These are phyloP conservation scores for Meriones unguiculatus DNA, from an alignment of 2,113 vertebrate species.

Conservation along the genomic window DNA sequence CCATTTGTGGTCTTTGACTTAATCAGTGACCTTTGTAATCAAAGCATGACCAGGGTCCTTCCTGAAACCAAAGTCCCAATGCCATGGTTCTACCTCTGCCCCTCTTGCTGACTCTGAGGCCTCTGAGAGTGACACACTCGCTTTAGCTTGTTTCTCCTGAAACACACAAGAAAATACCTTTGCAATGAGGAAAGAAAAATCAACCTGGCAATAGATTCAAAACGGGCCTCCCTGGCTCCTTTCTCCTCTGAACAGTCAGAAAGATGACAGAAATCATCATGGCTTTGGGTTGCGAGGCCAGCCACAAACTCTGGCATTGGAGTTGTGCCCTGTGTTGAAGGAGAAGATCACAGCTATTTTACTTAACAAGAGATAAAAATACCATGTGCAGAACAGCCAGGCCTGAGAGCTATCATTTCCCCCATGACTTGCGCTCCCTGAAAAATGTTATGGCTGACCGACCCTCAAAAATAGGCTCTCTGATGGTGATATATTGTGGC, in stretches of 20 bases:
- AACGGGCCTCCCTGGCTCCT: not conserved
- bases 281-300: not conserved
- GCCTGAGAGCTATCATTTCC: slow-evolving; percentile 47
- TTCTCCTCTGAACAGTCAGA: not conserved
- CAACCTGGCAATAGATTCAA: not conserved
- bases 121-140: not conserved
- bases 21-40: slow-evolving; percentile 42
- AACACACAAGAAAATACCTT: slow-evolving; percentile 32
- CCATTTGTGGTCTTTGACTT: not conserved
- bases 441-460: slow-evolving; percentile 64
- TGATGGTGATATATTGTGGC: slow-evolving; percentile 64
- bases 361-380: slow-evolving; percentile 60
- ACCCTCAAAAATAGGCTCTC: slow-evolving; percentile 68
- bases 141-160: slow-evolving; percentile 37
- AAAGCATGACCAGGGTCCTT: slow-evolving; percentile 21
- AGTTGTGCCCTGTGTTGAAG: slow-evolving; percentile 9
- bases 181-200: not conserved
- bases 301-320: not conserved
- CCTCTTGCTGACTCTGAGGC: not conserved
- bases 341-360: slow-evolving; percentile 50
- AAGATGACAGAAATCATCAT: not conserved
- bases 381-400: not conserved
- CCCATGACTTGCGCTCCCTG: slow-evolving; percentile 58
- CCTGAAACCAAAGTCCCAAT: slow-evolving; percentile 14
- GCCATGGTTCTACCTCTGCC: not conserved